Evolutionary conservation across 2,113 vertebrate species (phyloP).

Genomic region (Odontesthes bonariensis): DNA sequence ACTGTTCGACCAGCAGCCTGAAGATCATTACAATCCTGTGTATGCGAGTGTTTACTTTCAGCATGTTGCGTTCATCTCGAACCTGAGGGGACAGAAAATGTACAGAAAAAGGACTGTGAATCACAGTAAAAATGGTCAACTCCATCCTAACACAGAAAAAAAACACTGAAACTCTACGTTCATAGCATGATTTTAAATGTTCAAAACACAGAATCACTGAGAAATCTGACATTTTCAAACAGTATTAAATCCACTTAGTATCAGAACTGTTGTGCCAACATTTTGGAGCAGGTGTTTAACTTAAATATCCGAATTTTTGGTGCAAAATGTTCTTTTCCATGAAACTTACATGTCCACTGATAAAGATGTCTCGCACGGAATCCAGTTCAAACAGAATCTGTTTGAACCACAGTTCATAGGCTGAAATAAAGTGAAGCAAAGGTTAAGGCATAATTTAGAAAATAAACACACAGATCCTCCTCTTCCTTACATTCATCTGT

Average conservation of each 20-base stretch:
- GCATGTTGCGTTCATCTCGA: constrained; percentile 94
- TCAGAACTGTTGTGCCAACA: no score
- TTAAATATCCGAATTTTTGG: neutral
- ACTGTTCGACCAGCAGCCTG: constrained; percentile 92
- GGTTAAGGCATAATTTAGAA: neutral
- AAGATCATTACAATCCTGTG: constrained; percentile 92
- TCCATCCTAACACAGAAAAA: no score
- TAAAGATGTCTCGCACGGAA: constrained; percentile 93
- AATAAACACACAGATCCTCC: neutral
- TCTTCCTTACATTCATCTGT: no score
- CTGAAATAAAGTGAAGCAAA: constrained; percentile 69
- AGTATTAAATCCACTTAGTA: neutral
- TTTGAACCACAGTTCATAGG: constrained; percentile 98
- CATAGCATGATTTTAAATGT: neutral
- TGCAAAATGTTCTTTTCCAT: neutral
- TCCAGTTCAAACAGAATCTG: constrained; percentile 97
- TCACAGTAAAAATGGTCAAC: neutral
- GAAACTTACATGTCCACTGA: constrained; percentile 91
- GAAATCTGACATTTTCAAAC: neutral
- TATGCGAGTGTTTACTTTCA: constrained; percentile 92
- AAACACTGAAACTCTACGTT: no score
- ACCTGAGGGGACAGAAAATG: constrained; percentile 79
- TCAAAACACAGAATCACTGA: neutral
- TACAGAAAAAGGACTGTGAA: neutral
- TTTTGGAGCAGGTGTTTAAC: neutral